Conservation (phyloP, 2,888 invertebrate genomes). For the Eupithecia exiguata region DNA sequence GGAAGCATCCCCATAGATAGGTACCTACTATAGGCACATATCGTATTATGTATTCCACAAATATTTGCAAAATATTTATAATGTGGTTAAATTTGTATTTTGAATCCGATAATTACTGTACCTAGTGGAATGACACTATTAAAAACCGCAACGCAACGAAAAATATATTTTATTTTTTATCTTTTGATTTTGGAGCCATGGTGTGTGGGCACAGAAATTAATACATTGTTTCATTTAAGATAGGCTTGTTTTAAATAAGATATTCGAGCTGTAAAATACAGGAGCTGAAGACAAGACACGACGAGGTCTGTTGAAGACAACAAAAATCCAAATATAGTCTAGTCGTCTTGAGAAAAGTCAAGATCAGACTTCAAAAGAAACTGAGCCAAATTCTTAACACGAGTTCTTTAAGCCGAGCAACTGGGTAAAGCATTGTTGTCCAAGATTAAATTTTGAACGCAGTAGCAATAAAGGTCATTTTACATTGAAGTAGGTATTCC, state of each 20-base stretch:
- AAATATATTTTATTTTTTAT: too few relatives aligned
- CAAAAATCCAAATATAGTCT: background rate
- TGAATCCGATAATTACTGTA: background rate
- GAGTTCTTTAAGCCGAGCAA: conserved; percentile 1
- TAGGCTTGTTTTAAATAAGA: too few relatives aligned
- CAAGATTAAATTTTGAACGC: conserved; percentile 10
- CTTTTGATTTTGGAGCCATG: too few relatives aligned
- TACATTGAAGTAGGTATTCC: conserved; percentile 11
- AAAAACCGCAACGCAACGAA: background rate
- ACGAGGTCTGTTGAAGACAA: background rate
- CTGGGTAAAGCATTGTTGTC: conserved; percentile 14
- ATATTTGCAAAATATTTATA: too few relatives aligned
- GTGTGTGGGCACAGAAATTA: too few relatives aligned
- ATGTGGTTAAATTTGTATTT: background rate
- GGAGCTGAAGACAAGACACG: background rate
- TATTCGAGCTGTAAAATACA: too few relatives aligned
- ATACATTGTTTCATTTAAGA: too few relatives aligned
- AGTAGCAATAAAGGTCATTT: conserved; percentile 15
- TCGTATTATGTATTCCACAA: too few relatives aligned
- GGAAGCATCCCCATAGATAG: too few relatives aligned
- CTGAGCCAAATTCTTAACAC: conserved; percentile 10
- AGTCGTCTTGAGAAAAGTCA: conserved; percentile 4
- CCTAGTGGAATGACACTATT: background rate
- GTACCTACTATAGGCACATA: too few relatives aligned
- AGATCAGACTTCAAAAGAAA: conserved; percentile 14